Evolutionary conservation across 2,888 invertebrate genomes (phyloP).

Genomic region (Drosophila engyochracea): DNA sequence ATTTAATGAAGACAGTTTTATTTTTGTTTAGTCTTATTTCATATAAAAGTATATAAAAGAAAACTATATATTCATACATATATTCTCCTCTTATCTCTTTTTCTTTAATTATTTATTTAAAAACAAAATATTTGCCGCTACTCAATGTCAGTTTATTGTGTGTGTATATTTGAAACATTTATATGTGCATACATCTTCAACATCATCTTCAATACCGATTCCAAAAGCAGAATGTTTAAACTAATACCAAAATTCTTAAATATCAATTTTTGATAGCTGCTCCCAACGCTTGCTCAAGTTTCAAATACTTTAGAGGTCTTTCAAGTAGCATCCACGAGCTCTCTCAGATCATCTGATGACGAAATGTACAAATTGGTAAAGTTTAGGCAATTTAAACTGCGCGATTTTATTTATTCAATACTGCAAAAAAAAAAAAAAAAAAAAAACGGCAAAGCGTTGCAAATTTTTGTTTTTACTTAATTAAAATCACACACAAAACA

Average conservation of each 20-base stretch:
- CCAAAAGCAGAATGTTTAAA: conserved; percentile 63
- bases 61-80: conserved; percentile 41
- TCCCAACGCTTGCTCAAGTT: conserved; percentile 48
- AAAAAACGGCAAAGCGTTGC: conserved; percentile 32
- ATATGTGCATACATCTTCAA: conserved; percentile 18
- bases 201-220: conserved; percentile 43
- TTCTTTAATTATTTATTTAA: conserved; percentile 19
- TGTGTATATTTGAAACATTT: background rate
- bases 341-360: conserved; percentile 90
- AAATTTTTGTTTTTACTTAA: conserved; percentile 54
- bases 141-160: conserved; percentile 6
- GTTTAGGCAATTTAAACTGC: conserved; percentile 65
- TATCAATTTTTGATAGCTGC: conserved; percentile 60
- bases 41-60: conserved; percentile 71
- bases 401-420: conserved; percentile 48
- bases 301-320: conserved; percentile 50
- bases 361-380: conserved; percentile 88
- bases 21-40: conserved; percentile 63
- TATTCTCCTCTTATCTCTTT: conserved; percentile 29
- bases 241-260: conserved; percentile 70
- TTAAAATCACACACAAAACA: conserved; percentile 5
- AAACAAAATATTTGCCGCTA: conserved; percentile 56
- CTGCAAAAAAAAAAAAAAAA: background rate
- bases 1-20: conserved; percentile 63
- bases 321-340: conserved; percentile 73